Percentiles rank a stretch among this genome's conserved stretches.
phyloP scores from a whole-genome alignment of 1,140 invertebrate species.

The Dreissena rostriformis region DNA sequence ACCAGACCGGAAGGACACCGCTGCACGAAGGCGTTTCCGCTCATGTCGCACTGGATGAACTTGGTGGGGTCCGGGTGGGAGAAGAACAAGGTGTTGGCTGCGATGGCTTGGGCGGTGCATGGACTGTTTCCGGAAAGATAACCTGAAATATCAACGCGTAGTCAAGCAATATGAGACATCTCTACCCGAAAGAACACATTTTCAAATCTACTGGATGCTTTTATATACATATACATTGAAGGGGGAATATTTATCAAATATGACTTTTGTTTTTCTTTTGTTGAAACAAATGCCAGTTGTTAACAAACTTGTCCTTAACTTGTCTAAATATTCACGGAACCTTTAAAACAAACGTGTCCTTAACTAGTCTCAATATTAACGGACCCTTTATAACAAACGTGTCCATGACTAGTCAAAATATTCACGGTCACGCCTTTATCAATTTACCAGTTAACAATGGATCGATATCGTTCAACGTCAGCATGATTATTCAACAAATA shows the following conservation, averaged over 20 bases:
- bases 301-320: too few relatives aligned
- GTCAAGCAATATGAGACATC: not conserved
- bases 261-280: too few relatives aligned
- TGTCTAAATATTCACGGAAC: too few relatives aligned
- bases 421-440: not conserved
- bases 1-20: constrained; percentile 59
- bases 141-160: constrained; percentile 6
- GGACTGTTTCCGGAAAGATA: constrained; percentile 33
- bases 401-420: too few relatives aligned
- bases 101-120: constrained; percentile 40
- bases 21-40: constrained; percentile 55
- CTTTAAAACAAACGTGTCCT: too few relatives aligned
- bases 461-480: not conserved
- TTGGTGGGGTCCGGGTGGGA: constrained; percentile 57
- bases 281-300: too few relatives aligned
- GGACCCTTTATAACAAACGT: too few relatives aligned
- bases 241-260: too few relatives aligned
- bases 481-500: not conserved
- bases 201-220: not conserved
- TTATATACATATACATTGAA: not conserved
- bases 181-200: not conserved
- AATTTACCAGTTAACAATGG: not conserved
- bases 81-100: constrained; percentile 52
- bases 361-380: too few relatives aligned
- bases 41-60: constrained; percentile 64